Evolutionary conservation across 1,140 invertebrate species (phyloP).

Genomic region (Drosophila busckii): DNA sequence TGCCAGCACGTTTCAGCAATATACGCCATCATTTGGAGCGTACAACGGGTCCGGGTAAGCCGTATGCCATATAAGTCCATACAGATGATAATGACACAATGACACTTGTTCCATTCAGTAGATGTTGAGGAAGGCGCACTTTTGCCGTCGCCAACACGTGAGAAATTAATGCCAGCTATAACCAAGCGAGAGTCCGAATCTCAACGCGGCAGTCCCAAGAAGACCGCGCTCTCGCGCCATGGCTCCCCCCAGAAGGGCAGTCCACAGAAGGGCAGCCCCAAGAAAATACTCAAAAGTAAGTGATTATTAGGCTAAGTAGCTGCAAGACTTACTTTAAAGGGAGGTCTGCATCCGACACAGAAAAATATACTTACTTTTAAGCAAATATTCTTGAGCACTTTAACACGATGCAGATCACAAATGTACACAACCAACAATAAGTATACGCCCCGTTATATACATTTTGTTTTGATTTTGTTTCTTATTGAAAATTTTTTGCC

Average conservation of each 20-base stretch:
- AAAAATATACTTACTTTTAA: constrained; percentile 48
- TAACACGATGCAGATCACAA: constrained; percentile 38
- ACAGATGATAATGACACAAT: not conserved
- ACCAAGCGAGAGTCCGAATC: constrained; percentile 83
- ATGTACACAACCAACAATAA: constrained; percentile 51
- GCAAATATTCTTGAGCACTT: constrained; percentile 57
- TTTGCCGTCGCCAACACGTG: constrained; percentile 84
- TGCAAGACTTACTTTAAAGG: constrained; percentile 14
- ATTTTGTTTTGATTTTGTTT: constrained; percentile 31
- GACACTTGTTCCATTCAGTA: constrained; percentile 14
- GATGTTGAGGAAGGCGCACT: constrained; percentile 81
- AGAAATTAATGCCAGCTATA: constrained; percentile 85
- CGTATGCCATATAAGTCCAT: not conserved
- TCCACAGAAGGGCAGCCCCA: constrained; percentile 83
- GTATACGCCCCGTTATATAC: constrained; percentile 48
- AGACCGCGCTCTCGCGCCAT: constrained; percentile 72
- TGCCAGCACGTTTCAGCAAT: constrained; percentile 80
- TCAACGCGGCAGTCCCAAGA: constrained; percentile 77
- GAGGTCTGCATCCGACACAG: constrained; percentile 18
- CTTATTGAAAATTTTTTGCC: constrained; percentile 49
- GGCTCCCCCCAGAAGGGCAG: constrained; percentile 79
- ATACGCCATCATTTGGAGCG: constrained; percentile 86
- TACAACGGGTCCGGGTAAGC: constrained; percentile 83
- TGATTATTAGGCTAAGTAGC: constrained; percentile 18
- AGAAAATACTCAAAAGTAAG: constrained; percentile 81